Evolutionary conservation across 2,888 invertebrate species (phyloP), one percentile per base, ranked within the genome.

Genomic region (Sinotaia quadrata): DNA sequence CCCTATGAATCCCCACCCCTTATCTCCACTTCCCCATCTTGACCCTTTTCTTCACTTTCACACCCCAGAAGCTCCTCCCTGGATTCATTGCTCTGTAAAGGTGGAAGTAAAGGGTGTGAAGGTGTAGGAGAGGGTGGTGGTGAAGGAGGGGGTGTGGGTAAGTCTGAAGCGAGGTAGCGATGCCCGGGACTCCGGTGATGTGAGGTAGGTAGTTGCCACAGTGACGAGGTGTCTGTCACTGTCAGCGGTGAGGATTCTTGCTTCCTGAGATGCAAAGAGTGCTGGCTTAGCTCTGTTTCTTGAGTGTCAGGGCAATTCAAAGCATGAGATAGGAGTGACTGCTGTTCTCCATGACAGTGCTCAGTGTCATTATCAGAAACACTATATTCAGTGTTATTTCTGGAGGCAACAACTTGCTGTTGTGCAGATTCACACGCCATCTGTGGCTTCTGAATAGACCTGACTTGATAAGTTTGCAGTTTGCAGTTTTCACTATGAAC

Each of bases 131-230:
- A 36, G 44, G 44, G 44, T 15, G 29, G 65, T 21, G 65, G 65
- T 1, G 65, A 51, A 21, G 44, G n/a, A 47, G 51, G 1, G 10
- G 41, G 10, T 27, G 18, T 7, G 62, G 27, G 36, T 36, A 24
- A 29, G 27, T 7, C 15, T 15, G 56, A 36, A 21, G 41, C 37
- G 56, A 63, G 65, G 65, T 65, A 65, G 65, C 54, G 56, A 44
- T 68, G 68, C 61, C 65, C 56, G 52, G 58, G 63, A 56, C 56
- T 49, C 34, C 24, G 24, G 37, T 15, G 68, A 2, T 21, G 59
- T 29, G 60, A 8, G 52, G 63, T 68, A 56, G 37, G 51, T 33
- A 69, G 65, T 73, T 72, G 54, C 71, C 66, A 67, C 69, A 67
- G 72, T 56, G 63, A 67, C 58, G 61, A 33, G 36, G 52, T 3